These are phyloP conservation scores for Tetramorium alpestre DNA, from an alignment of 1,140 invertebrate species.

Conservation along the genomic window DNA sequence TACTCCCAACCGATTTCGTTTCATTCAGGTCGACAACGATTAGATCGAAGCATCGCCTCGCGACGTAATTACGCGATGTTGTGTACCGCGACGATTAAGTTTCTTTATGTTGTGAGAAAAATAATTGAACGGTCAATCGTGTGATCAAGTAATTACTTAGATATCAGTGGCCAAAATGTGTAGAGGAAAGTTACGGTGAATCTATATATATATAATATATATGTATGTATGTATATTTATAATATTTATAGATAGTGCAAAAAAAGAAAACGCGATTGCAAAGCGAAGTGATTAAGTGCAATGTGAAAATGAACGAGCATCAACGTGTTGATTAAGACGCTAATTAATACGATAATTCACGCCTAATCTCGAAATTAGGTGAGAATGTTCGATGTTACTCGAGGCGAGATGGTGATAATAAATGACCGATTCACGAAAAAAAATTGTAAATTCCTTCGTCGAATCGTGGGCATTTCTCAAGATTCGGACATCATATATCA, in stretches of 20 bases:
- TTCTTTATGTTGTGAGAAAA: background rate
- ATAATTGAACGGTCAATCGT: background rate
- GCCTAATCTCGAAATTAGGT: background rate
- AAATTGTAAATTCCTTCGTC: background rate
- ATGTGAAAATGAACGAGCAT: background rate
- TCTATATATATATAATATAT: background rate
- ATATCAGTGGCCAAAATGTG: background rate
- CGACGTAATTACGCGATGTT: background rate
- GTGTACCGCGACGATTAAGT: background rate
- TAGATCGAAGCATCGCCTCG: background rate
- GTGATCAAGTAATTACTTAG: background rate
- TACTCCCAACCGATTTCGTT: constrained; percentile 33
- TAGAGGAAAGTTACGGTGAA: background rate
- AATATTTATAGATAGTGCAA: background rate
- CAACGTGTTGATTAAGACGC: background rate
- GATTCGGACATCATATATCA: background rate
- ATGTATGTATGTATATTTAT: no score
- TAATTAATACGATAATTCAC: background rate
- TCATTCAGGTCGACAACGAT: constrained; percentile 41
- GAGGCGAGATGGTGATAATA: background rate
- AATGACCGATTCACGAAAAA: background rate
- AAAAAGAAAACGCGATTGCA: background rate
- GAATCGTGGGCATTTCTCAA: background rate
- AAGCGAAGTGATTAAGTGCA: background rate
- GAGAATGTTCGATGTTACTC: background rate